Base-by-base conservation (phyloP, 2,797 vertebrate species). In the Selene dorsalis region DNA sequence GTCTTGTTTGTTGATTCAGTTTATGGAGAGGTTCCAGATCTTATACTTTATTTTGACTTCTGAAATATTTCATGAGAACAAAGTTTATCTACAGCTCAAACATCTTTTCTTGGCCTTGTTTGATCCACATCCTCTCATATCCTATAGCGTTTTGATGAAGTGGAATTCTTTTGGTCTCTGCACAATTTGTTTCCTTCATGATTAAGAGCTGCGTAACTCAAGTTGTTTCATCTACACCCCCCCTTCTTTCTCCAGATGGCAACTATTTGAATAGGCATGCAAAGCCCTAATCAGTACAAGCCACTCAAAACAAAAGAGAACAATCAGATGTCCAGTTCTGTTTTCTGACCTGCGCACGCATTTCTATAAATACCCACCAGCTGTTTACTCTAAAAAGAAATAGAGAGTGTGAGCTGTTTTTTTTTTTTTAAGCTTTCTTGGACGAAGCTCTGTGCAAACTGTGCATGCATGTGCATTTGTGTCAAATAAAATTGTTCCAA, bases 231-330 rank as follows among this genome's bases (percentile, higher is more conserved):
- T 88, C 83, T 80, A 35, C 32, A 41, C 12, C 12, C 39, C 39
- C 7, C 39, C 39, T 2, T 3, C 39, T 5, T 6, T 6, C 67
- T 80, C 88, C 92, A 93, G 88, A 92, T 93, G 91, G 90, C 85
- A 89, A 48, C 84, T 71, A 86, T 92, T 92, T 89, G 76, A 83
- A 82, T 30, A 74, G 67, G 73, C 84, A 82, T 89, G 89, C 87
- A 75, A 75, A 81, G 75, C 74, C 80, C 68, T 60, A 81, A 88
- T 87, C 75, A 52, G 77, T 35, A 8, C 22, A 69, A 52, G 73
- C 64, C 60, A 45, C 48, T 79, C 32, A 70, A 86, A 84, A 84
- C 64, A 70, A 79, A 81, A 57, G 56, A 74, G 53, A 85, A 68
- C 80, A 79, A 84, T 73, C 69, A 68, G 35, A 32, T 32, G 16